These are phyloP conservation scores for Chrysemys picta DNA, from an alignment of 2,113 vertebrate species.

Conservation along the genomic window DNA sequence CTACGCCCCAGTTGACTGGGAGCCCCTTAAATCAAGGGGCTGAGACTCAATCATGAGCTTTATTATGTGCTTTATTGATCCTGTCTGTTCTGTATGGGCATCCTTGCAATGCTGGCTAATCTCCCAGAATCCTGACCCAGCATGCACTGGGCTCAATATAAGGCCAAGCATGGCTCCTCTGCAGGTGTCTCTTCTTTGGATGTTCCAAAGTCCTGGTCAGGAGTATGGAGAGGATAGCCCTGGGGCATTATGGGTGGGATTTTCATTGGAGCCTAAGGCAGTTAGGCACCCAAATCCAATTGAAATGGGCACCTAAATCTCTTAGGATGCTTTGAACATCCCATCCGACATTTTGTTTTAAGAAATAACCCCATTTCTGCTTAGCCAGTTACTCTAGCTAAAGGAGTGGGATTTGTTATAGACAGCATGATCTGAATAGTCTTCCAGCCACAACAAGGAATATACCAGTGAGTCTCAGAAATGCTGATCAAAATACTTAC, in stretches of 20 bases:
- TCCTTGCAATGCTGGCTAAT: background rate
- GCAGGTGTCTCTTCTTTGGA: background rate
- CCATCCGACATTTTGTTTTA: background rate
- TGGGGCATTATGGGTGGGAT: background rate
- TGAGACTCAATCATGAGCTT: background rate
- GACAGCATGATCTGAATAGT: background rate
- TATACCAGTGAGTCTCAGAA: background rate
- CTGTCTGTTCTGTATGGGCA: background rate
- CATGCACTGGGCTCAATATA: background rate
- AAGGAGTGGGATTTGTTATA: background rate
- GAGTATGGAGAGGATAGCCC: background rate
- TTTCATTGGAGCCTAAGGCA: background rate
- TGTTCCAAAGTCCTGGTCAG: background rate
- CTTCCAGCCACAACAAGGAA: background rate
- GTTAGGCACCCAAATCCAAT: background rate
- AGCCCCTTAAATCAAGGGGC: background rate
- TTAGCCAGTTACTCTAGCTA: background rate
- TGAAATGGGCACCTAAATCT: background rate
- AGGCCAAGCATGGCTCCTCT: background rate
- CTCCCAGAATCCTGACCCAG: background rate
- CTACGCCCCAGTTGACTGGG: background rate
- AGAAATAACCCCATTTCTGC: background rate
- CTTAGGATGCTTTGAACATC: background rate
- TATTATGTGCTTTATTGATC: rapidly evolving
- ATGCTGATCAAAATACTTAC: background rate